Evolutionary conservation across 2,797 vertebrate species (phyloP).

Genomic region (Syngnathus rostellatus): DNA sequence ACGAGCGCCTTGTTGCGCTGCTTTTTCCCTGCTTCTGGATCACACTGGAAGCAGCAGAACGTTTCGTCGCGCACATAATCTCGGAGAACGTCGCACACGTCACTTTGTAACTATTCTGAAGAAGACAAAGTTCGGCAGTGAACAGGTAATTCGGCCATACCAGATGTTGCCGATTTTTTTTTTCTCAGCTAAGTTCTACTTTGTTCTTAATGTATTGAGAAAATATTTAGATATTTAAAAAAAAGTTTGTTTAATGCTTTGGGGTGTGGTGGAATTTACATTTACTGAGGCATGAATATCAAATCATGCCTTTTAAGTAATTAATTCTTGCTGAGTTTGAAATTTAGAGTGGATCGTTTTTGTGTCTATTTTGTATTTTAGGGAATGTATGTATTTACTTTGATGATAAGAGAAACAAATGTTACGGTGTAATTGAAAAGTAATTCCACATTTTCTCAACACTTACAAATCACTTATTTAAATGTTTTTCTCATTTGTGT

Average conservation of each 20-base stretch:
- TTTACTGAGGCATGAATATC: not conserved
- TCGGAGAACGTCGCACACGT: not conserved
- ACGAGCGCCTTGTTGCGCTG: conserved; percentile 26
- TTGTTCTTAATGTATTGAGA: not conserved
- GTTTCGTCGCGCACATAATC: not conserved
- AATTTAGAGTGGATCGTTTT: not conserved
- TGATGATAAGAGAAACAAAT: no score
- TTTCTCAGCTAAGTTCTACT: not conserved
- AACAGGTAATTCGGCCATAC: conserved; percentile 35
- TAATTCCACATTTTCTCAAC: not conserved
- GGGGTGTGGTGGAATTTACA: not conserved
- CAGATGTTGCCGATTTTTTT: no score
- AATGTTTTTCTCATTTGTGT: not conserved
- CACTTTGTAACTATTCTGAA: not conserved
- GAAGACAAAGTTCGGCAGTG: conserved; percentile 19
- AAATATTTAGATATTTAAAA: not conserved
- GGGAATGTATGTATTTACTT: not conserved
- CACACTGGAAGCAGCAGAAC: conserved; percentile 19
- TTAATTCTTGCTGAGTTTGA: not conserved
- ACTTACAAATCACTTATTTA: not conserved
- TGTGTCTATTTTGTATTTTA: not conserved
- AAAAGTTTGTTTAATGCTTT: not conserved
- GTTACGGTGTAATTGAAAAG: not conserved
- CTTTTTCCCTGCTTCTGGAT: conserved; percentile 21
- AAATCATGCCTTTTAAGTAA: not conserved